Evolutionary conservation across 2,797 vertebrate species (phyloP).

Genomic region (Eulemur rubriventer): DNA sequence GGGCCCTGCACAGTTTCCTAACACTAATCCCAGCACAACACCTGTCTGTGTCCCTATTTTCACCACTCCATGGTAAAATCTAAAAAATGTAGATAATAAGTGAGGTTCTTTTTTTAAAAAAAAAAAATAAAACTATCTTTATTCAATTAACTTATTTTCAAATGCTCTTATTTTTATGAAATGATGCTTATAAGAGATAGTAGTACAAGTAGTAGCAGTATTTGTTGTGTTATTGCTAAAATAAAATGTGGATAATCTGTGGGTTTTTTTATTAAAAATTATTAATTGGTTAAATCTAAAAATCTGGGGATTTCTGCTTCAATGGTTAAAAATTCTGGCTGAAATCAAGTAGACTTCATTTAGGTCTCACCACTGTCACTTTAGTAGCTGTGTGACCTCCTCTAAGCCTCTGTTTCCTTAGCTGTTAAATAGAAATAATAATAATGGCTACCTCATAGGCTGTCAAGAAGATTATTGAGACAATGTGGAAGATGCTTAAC

Average conservation of each 20-base stretch:
- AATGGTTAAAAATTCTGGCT: not conserved
- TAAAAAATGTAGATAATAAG: not conserved
- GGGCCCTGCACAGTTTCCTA: rapidly evolving
- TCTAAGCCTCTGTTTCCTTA: not conserved
- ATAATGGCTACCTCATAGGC: not conserved
- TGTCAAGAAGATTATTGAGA: not conserved
- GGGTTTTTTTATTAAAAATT: not conserved
- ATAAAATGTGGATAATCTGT: not conserved
- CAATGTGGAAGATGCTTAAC: not conserved
- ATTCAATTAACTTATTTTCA: not conserved
- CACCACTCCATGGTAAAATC: not conserved
- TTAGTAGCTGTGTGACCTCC: not conserved
- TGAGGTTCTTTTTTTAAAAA: not conserved
- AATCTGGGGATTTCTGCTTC: not conserved
- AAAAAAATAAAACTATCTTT: not conserved
- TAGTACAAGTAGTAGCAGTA: not conserved
- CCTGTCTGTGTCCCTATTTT: not conserved
- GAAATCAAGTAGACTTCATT: not conserved
- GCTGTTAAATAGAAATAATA: not conserved
- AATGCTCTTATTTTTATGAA: constrained; percentile 19
- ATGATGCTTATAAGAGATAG: not conserved
- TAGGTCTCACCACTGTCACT: not conserved
- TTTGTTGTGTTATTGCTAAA: not conserved
- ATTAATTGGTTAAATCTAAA: not conserved
- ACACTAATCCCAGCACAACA: not conserved